Percentiles rank a stretch among this genome's conserved stretches.
phyloP scores from a whole-genome alignment of 2,797 vertebrate species.

The Schizothorax lantsangensis region DNA sequence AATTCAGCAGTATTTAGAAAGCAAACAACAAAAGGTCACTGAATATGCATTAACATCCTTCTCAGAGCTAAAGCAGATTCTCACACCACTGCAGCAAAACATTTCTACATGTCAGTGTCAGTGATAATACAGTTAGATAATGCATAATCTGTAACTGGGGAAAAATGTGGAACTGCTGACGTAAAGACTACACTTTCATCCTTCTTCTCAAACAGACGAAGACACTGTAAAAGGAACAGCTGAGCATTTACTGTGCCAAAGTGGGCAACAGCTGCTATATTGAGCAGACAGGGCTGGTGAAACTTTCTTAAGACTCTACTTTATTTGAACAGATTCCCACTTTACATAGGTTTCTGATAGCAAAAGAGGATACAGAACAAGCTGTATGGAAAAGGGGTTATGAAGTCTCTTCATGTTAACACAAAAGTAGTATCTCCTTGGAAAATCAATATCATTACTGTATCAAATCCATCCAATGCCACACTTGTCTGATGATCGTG shows the following conservation, averaged over 20 bases:
- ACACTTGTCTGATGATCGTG: neutral
- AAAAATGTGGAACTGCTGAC: conserved; percentile 4
- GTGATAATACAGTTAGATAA: conserved; percentile 2
- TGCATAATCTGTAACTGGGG: neutral
- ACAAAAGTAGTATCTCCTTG: neutral
- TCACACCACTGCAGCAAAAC: conserved; percentile 3
- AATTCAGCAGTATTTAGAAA: neutral
- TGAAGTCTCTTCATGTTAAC: neutral
- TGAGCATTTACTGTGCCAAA: conserved; percentile 35
- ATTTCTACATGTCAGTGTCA: neutral
- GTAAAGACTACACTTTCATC: conserved; percentile 2
- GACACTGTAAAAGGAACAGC: conserved; percentile 28
- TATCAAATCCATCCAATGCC: neutral
- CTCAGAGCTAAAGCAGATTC: conserved; percentile 23
- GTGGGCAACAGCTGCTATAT: conserved; percentile 27
- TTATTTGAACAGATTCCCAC: neutral
- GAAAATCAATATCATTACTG: neutral
- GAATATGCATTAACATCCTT: conserved; percentile 35
- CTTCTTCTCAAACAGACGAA: conserved; percentile 19
- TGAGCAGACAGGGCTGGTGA: neutral
- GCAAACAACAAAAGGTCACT: conserved; percentile 11
- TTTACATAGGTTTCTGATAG: neutral
- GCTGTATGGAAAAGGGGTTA: neutral
- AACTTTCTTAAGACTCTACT: conserved; percentile 22
- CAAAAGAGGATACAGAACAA: neutral